phyloP scores from a whole-genome alignment of 2,888 invertebrate genomes.

The Coelinius sp. region DNA sequence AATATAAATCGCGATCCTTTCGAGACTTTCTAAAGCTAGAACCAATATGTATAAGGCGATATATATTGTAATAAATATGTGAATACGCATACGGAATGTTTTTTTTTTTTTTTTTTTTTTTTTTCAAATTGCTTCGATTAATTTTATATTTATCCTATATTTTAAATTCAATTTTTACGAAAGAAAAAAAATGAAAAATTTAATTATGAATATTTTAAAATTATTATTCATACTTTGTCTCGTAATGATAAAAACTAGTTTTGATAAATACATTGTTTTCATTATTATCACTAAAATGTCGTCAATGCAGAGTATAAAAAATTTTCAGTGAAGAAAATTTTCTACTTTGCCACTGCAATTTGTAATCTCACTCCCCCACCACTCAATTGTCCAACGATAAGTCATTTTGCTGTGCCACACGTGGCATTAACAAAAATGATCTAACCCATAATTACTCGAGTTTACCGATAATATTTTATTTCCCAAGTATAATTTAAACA shows the following conservation, averaged over 20 bases:
- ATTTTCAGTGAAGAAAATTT: neutral
- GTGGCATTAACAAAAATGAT: neutral
- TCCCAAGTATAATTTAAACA: neutral
- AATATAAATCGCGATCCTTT: conserved; percentile 32
- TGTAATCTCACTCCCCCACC: neutral
- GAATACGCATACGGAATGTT: conserved; percentile 22
- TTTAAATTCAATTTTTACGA: no score
- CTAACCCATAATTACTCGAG: neutral
- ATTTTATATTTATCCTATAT: no score
- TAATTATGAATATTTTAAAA: neutral
- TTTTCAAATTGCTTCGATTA: no score
- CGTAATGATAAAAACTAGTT: neutral
- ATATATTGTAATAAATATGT: conserved; percentile 29
- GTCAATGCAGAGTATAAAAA: neutral
- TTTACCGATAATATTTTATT: neutral
- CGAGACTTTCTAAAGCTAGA: conserved; percentile 41
- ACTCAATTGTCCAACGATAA: neutral
- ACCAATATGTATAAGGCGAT: conserved; percentile 20
- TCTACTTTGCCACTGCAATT: neutral
- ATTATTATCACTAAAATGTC: neutral
- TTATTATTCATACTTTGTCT: neutral
- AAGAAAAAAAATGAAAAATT: no score
- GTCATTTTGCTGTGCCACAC: no score
- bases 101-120: neutral
- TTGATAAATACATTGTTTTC: neutral